These are phyloP conservation scores for Dicaeum eximium DNA, from an alignment of 2,113 vertebrate species.

Conservation along the genomic window DNA sequence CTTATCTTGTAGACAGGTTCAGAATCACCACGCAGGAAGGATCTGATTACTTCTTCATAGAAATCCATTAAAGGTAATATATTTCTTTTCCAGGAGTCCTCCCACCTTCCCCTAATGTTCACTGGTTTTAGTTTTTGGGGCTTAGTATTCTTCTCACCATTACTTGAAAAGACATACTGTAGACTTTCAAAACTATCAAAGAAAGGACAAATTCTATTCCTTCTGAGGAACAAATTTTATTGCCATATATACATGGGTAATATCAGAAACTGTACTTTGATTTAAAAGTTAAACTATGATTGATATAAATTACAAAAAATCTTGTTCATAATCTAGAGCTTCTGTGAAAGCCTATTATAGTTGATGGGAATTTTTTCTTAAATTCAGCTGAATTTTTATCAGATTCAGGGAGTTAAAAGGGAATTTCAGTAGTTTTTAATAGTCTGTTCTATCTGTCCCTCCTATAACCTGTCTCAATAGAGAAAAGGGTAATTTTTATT, in stretches of 20 bases:
- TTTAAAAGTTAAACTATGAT: neutral
- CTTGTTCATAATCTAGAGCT: neutral
- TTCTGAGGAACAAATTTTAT: neutral
- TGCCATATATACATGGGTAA: neutral
- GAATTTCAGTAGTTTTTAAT: neutral
- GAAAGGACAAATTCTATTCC: neutral
- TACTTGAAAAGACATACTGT: neutral
- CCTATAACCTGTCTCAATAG: neutral
- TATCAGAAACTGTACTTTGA: neutral
- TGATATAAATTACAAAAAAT: neutral
- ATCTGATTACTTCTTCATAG: neutral
- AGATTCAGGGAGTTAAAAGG: neutral
- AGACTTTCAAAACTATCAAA: neutral
- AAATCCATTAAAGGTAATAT: neutral
- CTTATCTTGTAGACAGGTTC: neutral
- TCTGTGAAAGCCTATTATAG: neutral
- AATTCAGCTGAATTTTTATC: neutral
- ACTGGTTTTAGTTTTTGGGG: neutral
- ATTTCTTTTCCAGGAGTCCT: neutral
- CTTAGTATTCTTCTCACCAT: neutral
- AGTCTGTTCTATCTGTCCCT: neutral
- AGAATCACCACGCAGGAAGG: neutral
- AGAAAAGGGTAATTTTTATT: neutral
- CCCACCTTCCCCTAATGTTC: neutral
- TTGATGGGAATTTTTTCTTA: neutral